phyloP scores from a whole-genome alignment of 1,140 invertebrate genomes.

The Drosophila arawakana region DNA sequence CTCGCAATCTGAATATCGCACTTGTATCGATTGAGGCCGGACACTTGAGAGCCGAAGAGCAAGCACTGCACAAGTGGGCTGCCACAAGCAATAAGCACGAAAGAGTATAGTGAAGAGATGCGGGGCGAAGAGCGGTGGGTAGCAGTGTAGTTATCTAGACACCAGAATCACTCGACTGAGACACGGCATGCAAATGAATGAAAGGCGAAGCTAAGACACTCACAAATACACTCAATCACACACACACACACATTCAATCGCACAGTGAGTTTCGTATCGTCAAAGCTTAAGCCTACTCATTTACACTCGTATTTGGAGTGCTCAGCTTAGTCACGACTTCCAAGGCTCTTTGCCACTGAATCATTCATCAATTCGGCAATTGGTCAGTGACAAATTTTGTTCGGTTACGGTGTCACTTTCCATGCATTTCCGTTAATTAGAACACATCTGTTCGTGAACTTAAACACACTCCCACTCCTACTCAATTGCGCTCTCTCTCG shows the following conservation, averaged over 20 bases:
- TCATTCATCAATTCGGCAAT: constrained; percentile 46
- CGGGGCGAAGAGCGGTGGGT: not conserved
- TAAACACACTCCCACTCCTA: not conserved
- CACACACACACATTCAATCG: constrained; percentile 7
- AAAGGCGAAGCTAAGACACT: constrained; percentile 28
- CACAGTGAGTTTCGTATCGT: constrained; percentile 9
- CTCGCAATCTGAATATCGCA: constrained; percentile 50
- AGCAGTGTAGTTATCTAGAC: constrained; percentile 57
- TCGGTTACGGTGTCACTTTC: constrained; percentile 35
- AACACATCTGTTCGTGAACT: constrained; percentile 27
- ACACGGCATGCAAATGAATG: constrained; percentile 55
- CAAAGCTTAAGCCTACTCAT: constrained; percentile 45
- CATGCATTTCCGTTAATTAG: constrained; percentile 51
- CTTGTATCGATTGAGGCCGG: constrained; percentile 53
- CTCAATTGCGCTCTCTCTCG: not conserved
- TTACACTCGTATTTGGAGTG: constrained; percentile 50
- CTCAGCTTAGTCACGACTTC: constrained; percentile 49
- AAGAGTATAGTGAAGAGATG: not conserved
- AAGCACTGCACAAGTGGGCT: constrained; percentile 43
- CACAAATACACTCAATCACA: constrained; percentile 40
- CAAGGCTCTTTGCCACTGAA: constrained; percentile 37
- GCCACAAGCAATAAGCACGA: constrained; percentile 1
- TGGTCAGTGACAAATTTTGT: constrained; percentile 26
- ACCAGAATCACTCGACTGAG: constrained; percentile 63
- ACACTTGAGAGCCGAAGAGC: constrained; percentile 38